phyloP scores from a whole-genome alignment of 1,140 invertebrate genomes.

The Zaprionus lachaisei region DNA sequence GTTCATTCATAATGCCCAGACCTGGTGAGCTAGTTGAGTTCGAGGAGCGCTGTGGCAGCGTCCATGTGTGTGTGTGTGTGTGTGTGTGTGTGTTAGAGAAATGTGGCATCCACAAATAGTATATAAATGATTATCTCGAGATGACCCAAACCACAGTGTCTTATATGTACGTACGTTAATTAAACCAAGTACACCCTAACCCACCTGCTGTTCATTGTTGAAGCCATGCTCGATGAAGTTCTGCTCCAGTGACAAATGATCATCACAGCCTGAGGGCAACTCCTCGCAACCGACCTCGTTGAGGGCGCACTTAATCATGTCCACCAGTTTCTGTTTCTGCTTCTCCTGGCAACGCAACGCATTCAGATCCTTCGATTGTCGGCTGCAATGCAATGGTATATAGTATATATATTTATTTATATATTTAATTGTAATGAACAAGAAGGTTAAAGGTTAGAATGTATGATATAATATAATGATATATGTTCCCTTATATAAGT shows the following conservation, averaged over 20 bases:
- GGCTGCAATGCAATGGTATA: slow-evolving; percentile 39
- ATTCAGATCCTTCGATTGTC: slow-evolving; percentile 85
- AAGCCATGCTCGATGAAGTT: slow-evolving; percentile 83
- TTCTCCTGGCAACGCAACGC: slow-evolving; percentile 91
- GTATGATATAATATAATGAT: too few species aligned
- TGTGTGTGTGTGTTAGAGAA: slow-evolving; percentile 28
- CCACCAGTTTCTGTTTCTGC: slow-evolving; percentile 91
- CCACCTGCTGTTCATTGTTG: slow-evolving; percentile 82
- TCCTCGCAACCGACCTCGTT: slow-evolving; percentile 94
- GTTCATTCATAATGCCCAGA: slow-evolving; percentile 77
- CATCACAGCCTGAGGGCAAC: slow-evolving; percentile 93
- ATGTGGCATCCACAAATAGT: slow-evolving; percentile 58
- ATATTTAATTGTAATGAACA: too few species aligned
- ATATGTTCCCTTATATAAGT: too few species aligned
- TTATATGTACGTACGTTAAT: slow-evolving; percentile 6
- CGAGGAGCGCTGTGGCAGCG: slow-evolving; percentile 55
- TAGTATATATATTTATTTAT: not conserved
- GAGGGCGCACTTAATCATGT: slow-evolving; percentile 92
- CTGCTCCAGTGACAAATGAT: slow-evolving; percentile 87
- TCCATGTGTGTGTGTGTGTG: slow-evolving; percentile 30
- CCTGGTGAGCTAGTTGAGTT: slow-evolving; percentile 77
- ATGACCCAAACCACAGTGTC: slow-evolving; percentile 38
- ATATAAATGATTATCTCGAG: slow-evolving; percentile 38
- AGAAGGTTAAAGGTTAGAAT: too few species aligned
- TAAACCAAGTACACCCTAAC: slow-evolving; percentile 54